Evolutionary conservation across 2,113 vertebrate genomes (phyloP).

Genomic region (Paramormyrops kingsleyae): DNA sequence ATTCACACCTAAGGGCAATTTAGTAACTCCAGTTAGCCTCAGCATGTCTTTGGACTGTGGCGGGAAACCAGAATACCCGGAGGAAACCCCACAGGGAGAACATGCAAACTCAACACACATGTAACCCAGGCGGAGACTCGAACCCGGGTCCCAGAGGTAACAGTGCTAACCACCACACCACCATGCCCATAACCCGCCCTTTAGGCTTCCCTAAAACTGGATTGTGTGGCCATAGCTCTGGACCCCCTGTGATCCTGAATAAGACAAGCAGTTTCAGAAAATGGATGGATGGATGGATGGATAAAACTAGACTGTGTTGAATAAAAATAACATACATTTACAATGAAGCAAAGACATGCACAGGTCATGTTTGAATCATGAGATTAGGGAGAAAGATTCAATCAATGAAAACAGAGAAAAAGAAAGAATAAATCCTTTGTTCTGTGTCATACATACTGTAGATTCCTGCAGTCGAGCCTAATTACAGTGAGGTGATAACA

Average conservation of each 20-base stretch:
- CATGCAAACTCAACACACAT: too few relatives aligned
- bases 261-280: not conserved
- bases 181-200: too few relatives aligned
- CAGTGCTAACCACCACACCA: too few relatives aligned
- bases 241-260: not conserved
- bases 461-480: not conserved
- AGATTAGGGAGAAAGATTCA: not conserved
- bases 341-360: not conserved
- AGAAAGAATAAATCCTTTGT: constrained; percentile 2
- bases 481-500: not conserved
- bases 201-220: not conserved
- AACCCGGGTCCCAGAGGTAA: too few relatives aligned
- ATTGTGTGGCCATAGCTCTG: not conserved
- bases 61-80: too few relatives aligned
- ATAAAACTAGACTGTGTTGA: not conserved
- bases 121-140: too few relatives aligned
- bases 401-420: not conserved
- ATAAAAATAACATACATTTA: not conserved
- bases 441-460: not conserved
- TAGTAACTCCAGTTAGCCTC: too few relatives aligned
- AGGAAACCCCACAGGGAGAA: too few relatives aligned
- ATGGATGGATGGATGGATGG: not conserved
- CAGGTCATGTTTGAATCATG: not conserved
- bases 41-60: too few relatives aligned
- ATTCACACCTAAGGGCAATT: too few relatives aligned